phyloP scores from a whole-genome alignment of 2,888 invertebrate genomes.

The Sipha maydis region DNA sequence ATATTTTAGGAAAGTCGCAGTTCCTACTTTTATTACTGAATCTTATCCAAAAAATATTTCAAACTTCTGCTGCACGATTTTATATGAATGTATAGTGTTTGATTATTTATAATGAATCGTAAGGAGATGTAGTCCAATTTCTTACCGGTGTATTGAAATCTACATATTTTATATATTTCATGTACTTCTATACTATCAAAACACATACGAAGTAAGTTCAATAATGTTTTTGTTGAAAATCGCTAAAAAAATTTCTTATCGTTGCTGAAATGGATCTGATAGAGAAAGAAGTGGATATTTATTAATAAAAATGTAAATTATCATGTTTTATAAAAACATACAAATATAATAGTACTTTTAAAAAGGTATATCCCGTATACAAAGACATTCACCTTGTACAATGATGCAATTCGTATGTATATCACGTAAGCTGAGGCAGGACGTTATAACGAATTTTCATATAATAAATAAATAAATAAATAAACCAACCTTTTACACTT shows the following conservation, averaged over 20 bases:
- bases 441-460: slow-evolving; percentile 10
- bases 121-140: too few species aligned
- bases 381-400: neutral
- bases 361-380: neutral
- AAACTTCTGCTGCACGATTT: neutral
- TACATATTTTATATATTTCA: too few species aligned
- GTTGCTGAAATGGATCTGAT: too few species aligned
- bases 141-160: too few species aligned
- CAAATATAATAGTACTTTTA: neutral
- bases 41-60: neutral
- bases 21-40: neutral
- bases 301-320: neutral
- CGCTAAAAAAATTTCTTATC: too few species aligned
- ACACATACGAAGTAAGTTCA: too few species aligned
- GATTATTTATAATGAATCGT: too few species aligned
- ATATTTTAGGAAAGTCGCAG: neutral
- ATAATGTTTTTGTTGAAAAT: too few species aligned
- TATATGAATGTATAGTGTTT: neutral
- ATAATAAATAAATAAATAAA: neutral
- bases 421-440: slow-evolving; percentile 4
- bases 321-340: neutral
- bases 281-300: neutral
- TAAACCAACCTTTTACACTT: neutral
- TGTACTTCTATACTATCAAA: too few species aligned
- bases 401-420: neutral